A percentile compares a stretch with the other conserved stretches of the same genome.
phyloP scores from a whole-genome alignment of 2,888 invertebrate species.

The Sminthurinus aureus region DNA sequence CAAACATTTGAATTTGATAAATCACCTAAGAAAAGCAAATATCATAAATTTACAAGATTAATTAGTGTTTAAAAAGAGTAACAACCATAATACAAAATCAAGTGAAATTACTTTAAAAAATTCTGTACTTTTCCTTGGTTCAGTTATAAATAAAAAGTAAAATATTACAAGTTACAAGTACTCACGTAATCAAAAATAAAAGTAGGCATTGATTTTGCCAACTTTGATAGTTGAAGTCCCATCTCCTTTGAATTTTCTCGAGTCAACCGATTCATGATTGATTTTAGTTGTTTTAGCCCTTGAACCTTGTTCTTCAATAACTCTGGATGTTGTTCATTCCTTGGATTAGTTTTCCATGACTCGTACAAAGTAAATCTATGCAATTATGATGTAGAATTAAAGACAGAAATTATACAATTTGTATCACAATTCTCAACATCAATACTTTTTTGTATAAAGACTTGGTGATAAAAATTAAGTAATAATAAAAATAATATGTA shows the following conservation, averaged over 20 bases:
- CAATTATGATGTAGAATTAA: constrained; percentile 27
- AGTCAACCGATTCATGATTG: constrained; percentile 95
- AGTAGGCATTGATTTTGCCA: constrained; percentile 94
- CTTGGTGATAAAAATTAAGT: no score
- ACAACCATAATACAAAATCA: background rate
- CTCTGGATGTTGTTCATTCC: constrained; percentile 78
- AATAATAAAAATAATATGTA: background rate
- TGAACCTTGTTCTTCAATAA: constrained; percentile 85
- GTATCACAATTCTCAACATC: no score
- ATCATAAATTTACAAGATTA: no score
- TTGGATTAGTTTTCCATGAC: constrained; percentile 94
- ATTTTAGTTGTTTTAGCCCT: constrained; percentile 89
- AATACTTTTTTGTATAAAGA: no score
- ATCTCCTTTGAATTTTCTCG: constrained; percentile 98
- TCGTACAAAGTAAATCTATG: constrained; percentile 86
- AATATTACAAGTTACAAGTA: background rate
- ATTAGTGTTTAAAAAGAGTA: no score
- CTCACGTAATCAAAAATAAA: constrained; percentile 94
- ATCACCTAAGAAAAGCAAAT: constrained; percentile 67
- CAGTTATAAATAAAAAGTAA: no score
- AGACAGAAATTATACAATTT: no score
- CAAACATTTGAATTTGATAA: constrained; percentile 88
- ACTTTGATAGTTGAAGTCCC: constrained; percentile 93
- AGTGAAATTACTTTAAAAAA: background rate
- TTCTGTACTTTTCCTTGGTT: background rate